phyloP scores from a whole-genome alignment of 2,888 invertebrate genomes.

The Leptopilina syphax region DNA sequence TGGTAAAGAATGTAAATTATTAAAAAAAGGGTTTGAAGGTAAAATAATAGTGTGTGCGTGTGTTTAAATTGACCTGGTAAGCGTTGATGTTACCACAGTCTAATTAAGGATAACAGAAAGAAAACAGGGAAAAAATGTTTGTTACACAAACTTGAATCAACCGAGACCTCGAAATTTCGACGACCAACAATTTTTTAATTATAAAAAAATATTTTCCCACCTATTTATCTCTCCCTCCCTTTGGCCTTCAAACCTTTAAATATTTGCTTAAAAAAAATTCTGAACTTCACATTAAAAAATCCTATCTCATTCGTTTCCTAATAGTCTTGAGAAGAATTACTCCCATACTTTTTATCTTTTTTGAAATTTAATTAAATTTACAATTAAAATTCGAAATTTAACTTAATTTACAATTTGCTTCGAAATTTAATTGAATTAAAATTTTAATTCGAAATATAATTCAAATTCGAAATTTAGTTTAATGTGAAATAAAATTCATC shows the following conservation, averaged over 20 bases:
- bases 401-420: too few relatives aligned
- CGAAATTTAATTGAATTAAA: too few relatives aligned
- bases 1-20: too few relatives aligned
- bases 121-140: neutral
- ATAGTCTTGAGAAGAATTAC: neutral
- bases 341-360: neutral
- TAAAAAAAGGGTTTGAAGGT: too few relatives aligned
- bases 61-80: slow-evolving; percentile 11
- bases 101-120: neutral
- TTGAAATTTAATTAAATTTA: too few relatives aligned
- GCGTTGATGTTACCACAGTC: slow-evolving; percentile 10
- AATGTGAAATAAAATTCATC: too few relatives aligned
- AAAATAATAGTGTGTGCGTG: too few relatives aligned
- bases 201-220: slow-evolving; percentile 6
- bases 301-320: neutral
- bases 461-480: too few relatives aligned
- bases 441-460: too few relatives aligned
- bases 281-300: neutral
- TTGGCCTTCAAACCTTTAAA: neutral
- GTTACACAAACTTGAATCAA: neutral
- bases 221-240: neutral
- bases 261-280: slow-evolving; percentile 1
- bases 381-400: too few relatives aligned
- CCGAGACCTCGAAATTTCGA: neutral
- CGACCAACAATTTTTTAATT: neutral